These are phyloP conservation scores for Caenorhabditis afra DNA, from an alignment of 2,888 invertebrate genomes.

Conservation along the genomic window DNA sequence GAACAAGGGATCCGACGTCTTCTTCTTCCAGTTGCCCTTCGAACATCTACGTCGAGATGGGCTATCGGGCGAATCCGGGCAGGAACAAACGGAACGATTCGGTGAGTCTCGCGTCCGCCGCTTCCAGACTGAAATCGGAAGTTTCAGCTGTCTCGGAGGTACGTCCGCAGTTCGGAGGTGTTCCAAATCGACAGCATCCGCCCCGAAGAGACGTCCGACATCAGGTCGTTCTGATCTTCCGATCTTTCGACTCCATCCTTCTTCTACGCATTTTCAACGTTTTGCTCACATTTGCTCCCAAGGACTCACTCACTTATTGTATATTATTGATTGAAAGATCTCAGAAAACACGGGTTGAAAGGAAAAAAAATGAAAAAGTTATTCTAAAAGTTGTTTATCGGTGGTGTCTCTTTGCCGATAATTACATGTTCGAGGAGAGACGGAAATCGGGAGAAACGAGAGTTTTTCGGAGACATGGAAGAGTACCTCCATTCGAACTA, in stretches of 20 bases:
- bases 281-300: conserved; percentile 37
- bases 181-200: conserved; percentile 59
- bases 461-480: too few species aligned
- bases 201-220: conserved; percentile 33
- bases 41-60: conserved; percentile 78
- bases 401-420: too few species aligned
- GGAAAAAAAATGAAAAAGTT: too few species aligned
- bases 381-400: too few species aligned
- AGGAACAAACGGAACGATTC: conserved; percentile 58
- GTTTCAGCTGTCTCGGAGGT: conserved; percentile 32
- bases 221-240: conserved; percentile 11
- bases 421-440: neutral
- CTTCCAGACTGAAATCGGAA: neutral
- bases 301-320: conserved; percentile 22
- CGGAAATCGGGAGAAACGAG: too few species aligned
- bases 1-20: conserved; percentile 32
- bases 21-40: conserved; percentile 70
- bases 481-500: too few species aligned
- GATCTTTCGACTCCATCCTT: neutral
- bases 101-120: conserved; percentile 4
- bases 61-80: conserved; percentile 76
- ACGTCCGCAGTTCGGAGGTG: conserved; percentile 39
- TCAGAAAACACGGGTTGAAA: too few species aligned
- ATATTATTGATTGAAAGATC: too few species aligned
- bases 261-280: conserved; percentile 1